Evolutionary conservation across 2,113 vertebrate species (phyloP).

Genomic region (Clupea harengus): DNA sequence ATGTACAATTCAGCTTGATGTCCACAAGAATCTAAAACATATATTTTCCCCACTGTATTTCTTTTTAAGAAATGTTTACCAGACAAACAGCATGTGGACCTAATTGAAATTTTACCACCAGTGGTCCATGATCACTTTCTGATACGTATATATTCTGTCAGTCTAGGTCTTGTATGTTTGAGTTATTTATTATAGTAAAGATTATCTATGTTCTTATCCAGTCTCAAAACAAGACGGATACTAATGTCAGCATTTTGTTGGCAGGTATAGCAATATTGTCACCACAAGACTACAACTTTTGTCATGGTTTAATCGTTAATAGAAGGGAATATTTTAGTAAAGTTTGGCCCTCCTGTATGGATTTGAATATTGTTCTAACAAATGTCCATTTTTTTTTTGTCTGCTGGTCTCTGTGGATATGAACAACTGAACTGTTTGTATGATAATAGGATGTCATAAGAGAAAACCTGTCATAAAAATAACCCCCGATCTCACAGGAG

Average conservation of each 20-base stretch:
- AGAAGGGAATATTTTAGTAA: background rate
- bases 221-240: background rate
- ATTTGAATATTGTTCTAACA: background rate
- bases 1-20: background rate
- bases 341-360: background rate
- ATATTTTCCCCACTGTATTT: background rate
- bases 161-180: conserved; percentile 1
- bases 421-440: background rate
- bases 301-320: background rate
- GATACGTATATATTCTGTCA: background rate
- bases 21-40: background rate
- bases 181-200: background rate
- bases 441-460: background rate
- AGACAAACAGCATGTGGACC: background rate
- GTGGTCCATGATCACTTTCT: background rate
- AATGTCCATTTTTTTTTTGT: background rate
- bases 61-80: background rate
- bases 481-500: no score
- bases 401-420: background rate
- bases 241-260: background rate
- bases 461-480: background rate
- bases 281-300: background rate
- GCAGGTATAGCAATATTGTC: background rate
- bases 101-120: background rate
- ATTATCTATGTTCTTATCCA: background rate